Conservation (phyloP, 2,113 vertebrate species). For the Microtus oregoni region DNA sequence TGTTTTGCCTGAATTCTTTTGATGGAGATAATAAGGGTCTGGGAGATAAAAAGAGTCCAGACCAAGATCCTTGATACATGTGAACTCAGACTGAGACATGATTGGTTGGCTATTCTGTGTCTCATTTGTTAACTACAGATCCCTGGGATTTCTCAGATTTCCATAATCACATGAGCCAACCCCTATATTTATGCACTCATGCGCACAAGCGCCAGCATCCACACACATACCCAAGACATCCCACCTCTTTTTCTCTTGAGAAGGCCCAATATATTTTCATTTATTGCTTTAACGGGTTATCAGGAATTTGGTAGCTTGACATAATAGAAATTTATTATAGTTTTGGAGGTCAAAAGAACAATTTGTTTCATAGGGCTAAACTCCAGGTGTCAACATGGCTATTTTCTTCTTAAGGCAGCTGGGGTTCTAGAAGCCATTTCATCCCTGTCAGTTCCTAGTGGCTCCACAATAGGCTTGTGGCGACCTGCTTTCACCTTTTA, state of each 20-base stretch:
- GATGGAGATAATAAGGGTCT: not conserved
- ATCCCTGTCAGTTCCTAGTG: not conserved
- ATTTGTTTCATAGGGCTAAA: not conserved
- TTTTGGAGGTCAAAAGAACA: not conserved
- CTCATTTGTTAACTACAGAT: not conserved
- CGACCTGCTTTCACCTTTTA: not conserved
- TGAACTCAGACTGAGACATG: not conserved
- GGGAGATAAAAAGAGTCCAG: not conserved
- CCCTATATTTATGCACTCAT: not conserved
- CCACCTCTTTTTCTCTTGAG: not conserved
- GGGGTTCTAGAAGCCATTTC: not conserved
- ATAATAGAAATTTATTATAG: not conserved
- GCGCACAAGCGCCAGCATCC: not conserved
- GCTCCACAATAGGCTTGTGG: not conserved
- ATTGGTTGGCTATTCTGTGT: not conserved
- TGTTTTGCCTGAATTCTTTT: not conserved
- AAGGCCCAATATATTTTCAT: not conserved
- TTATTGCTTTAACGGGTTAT: not conserved
- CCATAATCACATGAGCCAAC: not conserved
- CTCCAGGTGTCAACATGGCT: not conserved
- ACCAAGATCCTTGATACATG: not conserved
- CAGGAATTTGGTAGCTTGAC: not conserved
- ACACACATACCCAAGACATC: not conserved
- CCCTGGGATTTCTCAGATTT: not conserved
- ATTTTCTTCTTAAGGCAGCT: not conserved